Conservation (phyloP, 2,113 vertebrate genomes). For the Pituophis catenifer region DNA sequence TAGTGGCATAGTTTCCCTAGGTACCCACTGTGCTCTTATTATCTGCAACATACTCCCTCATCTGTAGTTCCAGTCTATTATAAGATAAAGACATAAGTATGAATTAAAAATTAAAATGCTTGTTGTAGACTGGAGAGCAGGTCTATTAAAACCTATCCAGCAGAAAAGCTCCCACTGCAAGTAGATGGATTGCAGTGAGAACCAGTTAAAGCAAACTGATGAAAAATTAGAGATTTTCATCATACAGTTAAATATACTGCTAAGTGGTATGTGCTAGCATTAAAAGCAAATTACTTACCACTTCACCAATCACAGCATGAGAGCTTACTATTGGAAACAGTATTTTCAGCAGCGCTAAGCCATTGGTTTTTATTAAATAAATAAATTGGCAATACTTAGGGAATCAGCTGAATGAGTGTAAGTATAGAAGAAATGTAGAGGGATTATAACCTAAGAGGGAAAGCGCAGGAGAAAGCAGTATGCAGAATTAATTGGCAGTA, state of each 20-base stretch:
- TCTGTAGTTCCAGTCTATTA: conserved; percentile 68
- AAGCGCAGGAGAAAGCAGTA: not conserved
- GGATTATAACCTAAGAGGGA: conserved; percentile 35
- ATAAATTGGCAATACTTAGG: conserved; percentile 66
- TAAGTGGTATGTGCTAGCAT: conserved; percentile 73
- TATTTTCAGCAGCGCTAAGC: conserved; percentile 60
- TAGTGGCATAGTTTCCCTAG: conserved; percentile 65
- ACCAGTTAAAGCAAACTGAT: conserved; percentile 69
- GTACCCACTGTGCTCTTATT: conserved; percentile 67
- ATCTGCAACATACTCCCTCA: conserved; percentile 62
- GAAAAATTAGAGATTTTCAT: conserved; percentile 77
- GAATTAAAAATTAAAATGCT: conserved; percentile 72
- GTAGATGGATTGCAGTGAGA: conserved; percentile 63
- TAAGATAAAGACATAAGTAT: conserved; percentile 68
- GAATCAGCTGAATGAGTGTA: conserved; percentile 45
- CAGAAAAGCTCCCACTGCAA: conserved; percentile 55
- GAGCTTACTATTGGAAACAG: conserved; percentile 62
- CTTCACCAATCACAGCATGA: conserved; percentile 76
- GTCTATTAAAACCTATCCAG: conserved; percentile 63
- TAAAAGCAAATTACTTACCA: conserved; percentile 80
- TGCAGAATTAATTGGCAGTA: conserved; percentile 41
- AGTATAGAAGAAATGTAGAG: conserved; percentile 30
- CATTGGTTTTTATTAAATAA: conserved; percentile 74
- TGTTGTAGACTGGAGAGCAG: conserved; percentile 64
- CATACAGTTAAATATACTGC: conserved; percentile 73